Percentiles rank a stretch among this genome's conserved stretches.
Conservation (phyloP, 2,797 vertebrate genomes). For the Lepilemur septentrionalis region DNA sequence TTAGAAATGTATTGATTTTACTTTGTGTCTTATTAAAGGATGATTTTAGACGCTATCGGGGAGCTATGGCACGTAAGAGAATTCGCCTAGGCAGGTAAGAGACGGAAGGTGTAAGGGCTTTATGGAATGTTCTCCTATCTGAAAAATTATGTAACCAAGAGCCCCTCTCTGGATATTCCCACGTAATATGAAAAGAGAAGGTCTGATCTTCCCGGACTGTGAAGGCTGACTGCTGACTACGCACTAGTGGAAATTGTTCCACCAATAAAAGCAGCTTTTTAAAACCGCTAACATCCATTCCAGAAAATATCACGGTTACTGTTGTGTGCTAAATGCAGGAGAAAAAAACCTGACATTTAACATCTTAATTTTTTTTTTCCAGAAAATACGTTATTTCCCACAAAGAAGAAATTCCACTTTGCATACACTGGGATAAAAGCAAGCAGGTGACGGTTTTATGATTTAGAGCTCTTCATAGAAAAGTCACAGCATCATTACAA, state of each 20-base stretch:
- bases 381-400: conserved; percentile 84
- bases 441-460: conserved; percentile 82
- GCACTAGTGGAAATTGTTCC: neutral
- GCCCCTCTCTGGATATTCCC: neutral
- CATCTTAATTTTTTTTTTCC: conserved; percentile 58
- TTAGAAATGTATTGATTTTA: neutral
- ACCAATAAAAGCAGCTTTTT: neutral
- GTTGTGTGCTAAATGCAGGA: neutral
- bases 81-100: conserved; percentile 86
- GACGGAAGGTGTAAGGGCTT: neutral
- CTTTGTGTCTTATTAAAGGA: conserved; percentile 80
- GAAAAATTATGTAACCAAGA: neutral
- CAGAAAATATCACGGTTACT: neutral
- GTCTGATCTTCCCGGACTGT: neutral
- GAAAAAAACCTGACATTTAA: conserved; percentile 2
- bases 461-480: neutral
- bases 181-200: neutral
- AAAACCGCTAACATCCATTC: neutral
- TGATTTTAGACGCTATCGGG: conserved; percentile 81
- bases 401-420: conserved; percentile 78
- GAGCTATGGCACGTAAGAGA: conserved; percentile 84
- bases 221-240: neutral
- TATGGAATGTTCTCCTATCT: neutral
- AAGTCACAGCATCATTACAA: neutral
- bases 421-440: conserved; percentile 81